These are phyloP conservation scores for Colistium nudipinnis DNA, from an alignment of 2,113 vertebrate species.

Conservation along the genomic window DNA sequence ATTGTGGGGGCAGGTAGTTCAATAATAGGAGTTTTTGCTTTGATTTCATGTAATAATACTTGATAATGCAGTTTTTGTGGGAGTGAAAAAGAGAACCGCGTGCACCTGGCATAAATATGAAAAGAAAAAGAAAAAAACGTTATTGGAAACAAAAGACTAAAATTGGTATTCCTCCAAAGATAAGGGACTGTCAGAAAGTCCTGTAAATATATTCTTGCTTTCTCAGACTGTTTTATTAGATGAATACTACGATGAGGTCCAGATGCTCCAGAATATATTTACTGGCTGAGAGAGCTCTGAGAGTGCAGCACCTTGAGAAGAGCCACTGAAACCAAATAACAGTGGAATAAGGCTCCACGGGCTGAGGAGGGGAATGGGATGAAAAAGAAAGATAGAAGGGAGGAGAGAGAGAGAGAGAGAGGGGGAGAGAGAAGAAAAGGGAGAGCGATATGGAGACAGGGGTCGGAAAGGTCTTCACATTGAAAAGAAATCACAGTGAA, in stretches of 20 bases:
- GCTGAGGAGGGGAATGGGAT: slow-evolving; percentile 41
- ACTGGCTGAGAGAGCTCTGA: slow-evolving; percentile 23
- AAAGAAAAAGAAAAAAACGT: too few species aligned
- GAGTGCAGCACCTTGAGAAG: slow-evolving; percentile 9
- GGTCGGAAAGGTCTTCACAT: slow-evolving; percentile 43
- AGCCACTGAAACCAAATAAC: slow-evolving; percentile 56
- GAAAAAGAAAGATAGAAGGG: slow-evolving; percentile 19
- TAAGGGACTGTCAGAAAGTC: not conserved
- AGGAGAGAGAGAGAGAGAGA: slow-evolving; percentile 3
- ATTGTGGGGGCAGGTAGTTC: too few species aligned
- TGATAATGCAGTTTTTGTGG: slow-evolving; percentile 13
- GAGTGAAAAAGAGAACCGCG: too few species aligned
- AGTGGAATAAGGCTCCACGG: slow-evolving; percentile 51
- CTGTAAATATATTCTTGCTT: too few species aligned
- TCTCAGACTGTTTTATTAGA: slow-evolving; percentile 17
- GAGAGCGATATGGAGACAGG: not conserved
- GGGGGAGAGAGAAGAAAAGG: not conserved
- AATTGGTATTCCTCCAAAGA: not conserved
- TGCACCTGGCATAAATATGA: too few species aligned
- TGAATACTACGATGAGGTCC: slow-evolving; percentile 44
- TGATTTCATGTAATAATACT: slow-evolving; percentile 30
- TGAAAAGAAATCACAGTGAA: slow-evolving; percentile 52
- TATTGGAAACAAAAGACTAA: not conserved
- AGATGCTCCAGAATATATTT: slow-evolving; percentile 51
- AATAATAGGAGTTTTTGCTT: too few species aligned